These are phyloP conservation scores for Germaria angustata DNA, from an alignment of 2,888 invertebrate genomes.

Conservation along the genomic window DNA sequence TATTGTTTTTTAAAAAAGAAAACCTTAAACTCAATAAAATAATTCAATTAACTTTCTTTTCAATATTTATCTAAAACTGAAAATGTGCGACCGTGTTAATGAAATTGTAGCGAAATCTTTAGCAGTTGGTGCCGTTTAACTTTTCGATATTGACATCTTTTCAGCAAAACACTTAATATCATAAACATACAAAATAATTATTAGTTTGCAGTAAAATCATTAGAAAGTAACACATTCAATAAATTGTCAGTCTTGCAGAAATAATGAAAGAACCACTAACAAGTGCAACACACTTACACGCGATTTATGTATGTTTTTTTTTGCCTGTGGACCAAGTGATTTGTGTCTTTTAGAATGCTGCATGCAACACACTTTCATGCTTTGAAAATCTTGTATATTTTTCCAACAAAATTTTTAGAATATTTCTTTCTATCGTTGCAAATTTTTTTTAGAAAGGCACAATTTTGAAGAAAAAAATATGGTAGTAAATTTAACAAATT, in stretches of 20 bases:
- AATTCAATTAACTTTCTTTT: too few relatives aligned
- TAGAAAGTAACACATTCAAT: conserved; percentile 64
- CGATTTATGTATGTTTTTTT: conserved; percentile 52
- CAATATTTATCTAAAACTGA: too few relatives aligned
- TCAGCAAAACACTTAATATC: not conserved
- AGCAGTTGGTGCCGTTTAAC: not conserved
- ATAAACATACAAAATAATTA: conserved; percentile 39
- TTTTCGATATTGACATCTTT: not conserved
- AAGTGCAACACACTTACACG: conserved; percentile 35
- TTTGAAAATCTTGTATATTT: not conserved
- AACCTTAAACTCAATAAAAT: too few relatives aligned
- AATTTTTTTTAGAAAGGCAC: conserved; percentile 35
- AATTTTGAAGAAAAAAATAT: not conserved
- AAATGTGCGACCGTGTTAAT: not conserved
- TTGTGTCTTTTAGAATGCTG: conserved; percentile 20
- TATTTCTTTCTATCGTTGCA: too few relatives aligned
- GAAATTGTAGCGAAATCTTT: not conserved
- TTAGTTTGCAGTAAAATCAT: conserved; percentile 39
- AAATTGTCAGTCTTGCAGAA: conserved; percentile 53
- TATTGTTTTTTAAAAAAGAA: too few relatives aligned
- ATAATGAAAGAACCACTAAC: not conserved
- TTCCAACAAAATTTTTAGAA: not conserved
- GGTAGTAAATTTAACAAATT: conserved; percentile 10
- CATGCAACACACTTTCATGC: conserved; percentile 42
- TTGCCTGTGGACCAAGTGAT: conserved; percentile 16